These are phyloP conservation scores for Conopomorpha cramerella DNA, from an alignment of 1,140 invertebrate species.

Conservation along the genomic window DNA sequence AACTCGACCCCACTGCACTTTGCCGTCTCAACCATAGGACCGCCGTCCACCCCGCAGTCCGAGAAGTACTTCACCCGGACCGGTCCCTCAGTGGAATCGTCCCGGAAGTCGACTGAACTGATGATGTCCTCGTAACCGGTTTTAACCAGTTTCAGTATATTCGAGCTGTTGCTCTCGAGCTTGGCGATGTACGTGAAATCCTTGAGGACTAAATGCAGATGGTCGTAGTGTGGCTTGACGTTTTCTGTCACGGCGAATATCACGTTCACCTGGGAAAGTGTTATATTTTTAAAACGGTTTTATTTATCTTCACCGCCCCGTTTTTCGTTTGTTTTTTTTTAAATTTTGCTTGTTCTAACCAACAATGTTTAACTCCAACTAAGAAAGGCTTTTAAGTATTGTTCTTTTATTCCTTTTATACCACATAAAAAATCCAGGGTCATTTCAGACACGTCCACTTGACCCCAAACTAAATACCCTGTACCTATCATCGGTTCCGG, in stretches of 20 bases:
- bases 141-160: slow-evolving; percentile 65
- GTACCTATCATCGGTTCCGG: slow-evolving; percentile 55
- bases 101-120: slow-evolving; percentile 61
- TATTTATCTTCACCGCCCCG: no score
- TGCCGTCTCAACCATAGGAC: slow-evolving; percentile 38
- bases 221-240: slow-evolving; percentile 58
- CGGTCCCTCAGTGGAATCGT: slow-evolving; percentile 49
- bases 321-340: no score
- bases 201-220: slow-evolving; percentile 53
- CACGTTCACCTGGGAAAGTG: slow-evolving; percentile 59
- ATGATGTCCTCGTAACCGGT: slow-evolving; percentile 64
- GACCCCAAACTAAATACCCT: slow-evolving; percentile 44
- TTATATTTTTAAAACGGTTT: no score
- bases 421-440: no score
- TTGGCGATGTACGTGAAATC: slow-evolving; percentile 64
- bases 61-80: slow-evolving; percentile 62
- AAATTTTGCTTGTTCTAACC: no score
- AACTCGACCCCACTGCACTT: slow-evolving; percentile 60
- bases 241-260: slow-evolving; percentile 65
- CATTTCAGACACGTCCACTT: no score
- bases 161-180: slow-evolving; percentile 63
- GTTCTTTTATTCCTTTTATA: no score
- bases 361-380: no score
- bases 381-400: no score
- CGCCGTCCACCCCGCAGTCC: slow-evolving; percentile 57